phyloP scores from a whole-genome alignment of 2,113 vertebrate genomes.

The Macquaria ambigua region DNA sequence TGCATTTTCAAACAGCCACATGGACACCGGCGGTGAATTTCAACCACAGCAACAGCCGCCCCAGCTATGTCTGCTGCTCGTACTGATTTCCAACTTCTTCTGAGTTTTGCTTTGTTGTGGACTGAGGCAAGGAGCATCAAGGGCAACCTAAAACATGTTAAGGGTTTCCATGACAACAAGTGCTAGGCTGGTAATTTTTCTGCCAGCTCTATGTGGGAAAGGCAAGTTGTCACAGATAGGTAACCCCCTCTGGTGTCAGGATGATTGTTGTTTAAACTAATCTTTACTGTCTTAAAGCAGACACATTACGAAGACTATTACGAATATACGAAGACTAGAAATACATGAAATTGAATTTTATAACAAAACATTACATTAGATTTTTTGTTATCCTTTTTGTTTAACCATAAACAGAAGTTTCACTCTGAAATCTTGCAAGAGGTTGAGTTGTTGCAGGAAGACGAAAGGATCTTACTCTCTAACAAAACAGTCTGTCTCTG shows the following conservation, averaged over 20 bases:
- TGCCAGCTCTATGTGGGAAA: slow-evolving; percentile 10
- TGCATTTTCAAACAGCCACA: slow-evolving; percentile 69
- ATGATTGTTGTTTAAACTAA: background rate
- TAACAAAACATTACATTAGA: too few relatives aligned
- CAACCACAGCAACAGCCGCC: slow-evolving; percentile 20
- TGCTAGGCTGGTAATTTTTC: slow-evolving; percentile 9
- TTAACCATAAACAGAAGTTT: too few relatives aligned
- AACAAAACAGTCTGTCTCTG: too few relatives aligned
- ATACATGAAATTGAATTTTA: too few relatives aligned
- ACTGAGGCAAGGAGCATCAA: slow-evolving; percentile 56
- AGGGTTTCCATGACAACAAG: slow-evolving; percentile 67
- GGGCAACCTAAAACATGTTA: slow-evolving; percentile 47
- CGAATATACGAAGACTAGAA: too few relatives aligned
- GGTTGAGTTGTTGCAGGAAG: too few relatives aligned
- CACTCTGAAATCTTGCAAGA: too few relatives aligned
- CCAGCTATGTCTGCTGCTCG: background rate
- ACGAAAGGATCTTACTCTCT: too few relatives aligned
- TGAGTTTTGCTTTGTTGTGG: slow-evolving; percentile 51
- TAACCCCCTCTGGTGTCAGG: slow-evolving; percentile 26
- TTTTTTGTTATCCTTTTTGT: too few relatives aligned
- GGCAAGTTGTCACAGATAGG: slow-evolving; percentile 14
- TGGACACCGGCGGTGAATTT: slow-evolving; percentile 53
- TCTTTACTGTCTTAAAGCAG: too few relatives aligned
- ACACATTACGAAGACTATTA: too few relatives aligned
- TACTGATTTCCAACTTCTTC: slow-evolving; percentile 60